These are phyloP conservation scores for Drosophila triauraria DNA, from an alignment of 1,140 invertebrate genomes.

Conservation along the genomic window DNA sequence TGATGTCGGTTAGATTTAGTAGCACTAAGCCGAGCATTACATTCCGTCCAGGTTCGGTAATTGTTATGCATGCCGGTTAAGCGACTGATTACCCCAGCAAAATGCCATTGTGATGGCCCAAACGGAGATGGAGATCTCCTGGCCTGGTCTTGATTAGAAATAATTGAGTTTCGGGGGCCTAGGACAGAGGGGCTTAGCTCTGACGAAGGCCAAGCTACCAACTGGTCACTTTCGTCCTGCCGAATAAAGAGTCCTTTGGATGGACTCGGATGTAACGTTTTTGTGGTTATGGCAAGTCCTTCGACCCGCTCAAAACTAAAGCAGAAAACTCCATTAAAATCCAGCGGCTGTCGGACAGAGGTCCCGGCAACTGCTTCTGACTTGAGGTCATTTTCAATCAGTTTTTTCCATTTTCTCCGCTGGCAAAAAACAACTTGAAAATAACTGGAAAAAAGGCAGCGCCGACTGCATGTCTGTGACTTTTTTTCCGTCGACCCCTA, in stretches of 20 bases:
- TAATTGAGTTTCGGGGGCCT: slow-evolving; percentile 44
- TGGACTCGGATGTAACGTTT: slow-evolving; percentile 5
- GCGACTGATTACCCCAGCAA: slow-evolving; percentile 67
- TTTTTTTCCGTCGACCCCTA: slow-evolving; percentile 47
- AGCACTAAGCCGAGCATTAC: slow-evolving; percentile 69
- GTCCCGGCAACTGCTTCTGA: slow-evolving; percentile 67
- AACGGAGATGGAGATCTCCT: slow-evolving; percentile 38
- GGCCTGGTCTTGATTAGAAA: slow-evolving; percentile 51
- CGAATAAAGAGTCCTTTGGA: slow-evolving; percentile 7
- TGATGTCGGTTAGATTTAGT: slow-evolving; percentile 82
- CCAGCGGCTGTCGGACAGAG: slow-evolving; percentile 46
- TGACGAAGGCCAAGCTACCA: background rate
- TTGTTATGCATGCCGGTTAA: slow-evolving; percentile 70
- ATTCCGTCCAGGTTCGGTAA: slow-evolving; percentile 53
- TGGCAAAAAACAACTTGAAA: slow-evolving; percentile 65
- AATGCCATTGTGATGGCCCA: slow-evolving; percentile 59
- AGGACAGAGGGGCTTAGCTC: background rate
- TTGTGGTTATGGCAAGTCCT: slow-evolving; percentile 31
- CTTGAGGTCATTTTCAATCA: slow-evolving; percentile 83
- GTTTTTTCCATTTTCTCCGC: slow-evolving; percentile 72
- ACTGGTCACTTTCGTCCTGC: background rate
- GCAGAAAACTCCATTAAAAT: slow-evolving; percentile 74
- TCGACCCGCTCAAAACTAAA: slow-evolving; percentile 38
- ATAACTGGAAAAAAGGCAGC: slow-evolving; percentile 48
- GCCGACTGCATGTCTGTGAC: slow-evolving; percentile 59